A percentile compares a stretch with the other conserved stretches of the same genome.
Conservation (phyloP, 2,113 vertebrate species). For the Patagioenas fasciata region DNA sequence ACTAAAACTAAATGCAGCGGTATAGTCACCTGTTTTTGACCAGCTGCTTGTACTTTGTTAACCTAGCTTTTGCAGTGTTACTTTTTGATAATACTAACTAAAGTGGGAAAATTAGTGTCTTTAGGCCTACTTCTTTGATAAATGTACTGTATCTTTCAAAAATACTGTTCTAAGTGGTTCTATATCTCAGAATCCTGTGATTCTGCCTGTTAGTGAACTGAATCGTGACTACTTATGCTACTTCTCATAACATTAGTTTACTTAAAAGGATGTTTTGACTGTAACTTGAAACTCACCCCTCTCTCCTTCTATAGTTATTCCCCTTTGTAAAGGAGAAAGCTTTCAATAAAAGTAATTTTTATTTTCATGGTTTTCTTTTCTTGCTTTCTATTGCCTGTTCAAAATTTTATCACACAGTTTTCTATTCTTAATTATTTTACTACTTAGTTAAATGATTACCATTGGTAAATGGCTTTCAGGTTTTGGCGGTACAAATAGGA, state of each 20-base stretch:
- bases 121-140: not conserved
- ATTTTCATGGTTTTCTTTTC: not conserved
- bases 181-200: fast-evolving
- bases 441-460: not conserved
- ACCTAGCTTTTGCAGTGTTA: not conserved
- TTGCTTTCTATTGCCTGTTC: not conserved
- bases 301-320: not conserved
- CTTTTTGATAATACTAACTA: not conserved
- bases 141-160: not conserved
- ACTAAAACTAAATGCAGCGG: too few species aligned
- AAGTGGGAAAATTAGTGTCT: not conserved
- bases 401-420: not conserved
- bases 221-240: not conserved
- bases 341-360: not conserved
- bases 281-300: not conserved
- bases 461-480: not conserved
- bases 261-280: not conserved
- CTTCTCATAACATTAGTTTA: not conserved
- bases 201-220: not conserved
- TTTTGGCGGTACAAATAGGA: not conserved
- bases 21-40: not conserved
- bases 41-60: not conserved
- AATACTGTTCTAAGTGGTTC: not conserved
- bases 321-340: not conserved
- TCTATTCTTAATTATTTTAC: not conserved